These are phyloP conservation scores for Patiria miniata DNA, from an alignment of 35 echinoderm and acorn worm genomes.

Conservation along the genomic window DNA sequence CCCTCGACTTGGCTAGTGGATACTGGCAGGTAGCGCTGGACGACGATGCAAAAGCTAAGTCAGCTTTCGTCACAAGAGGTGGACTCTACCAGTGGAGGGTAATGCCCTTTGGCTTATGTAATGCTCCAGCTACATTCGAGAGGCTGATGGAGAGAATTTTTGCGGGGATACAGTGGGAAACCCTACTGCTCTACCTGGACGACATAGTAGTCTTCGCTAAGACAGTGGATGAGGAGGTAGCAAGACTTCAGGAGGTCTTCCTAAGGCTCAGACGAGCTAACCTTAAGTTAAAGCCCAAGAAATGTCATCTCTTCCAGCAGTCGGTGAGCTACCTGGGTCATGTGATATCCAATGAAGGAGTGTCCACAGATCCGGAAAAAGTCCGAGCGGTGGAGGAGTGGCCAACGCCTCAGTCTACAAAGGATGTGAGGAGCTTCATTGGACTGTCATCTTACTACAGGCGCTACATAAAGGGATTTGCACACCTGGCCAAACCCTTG, in stretches of 20 bases:
- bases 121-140: no score
- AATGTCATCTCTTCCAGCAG: constrained; percentile 27
- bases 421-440: no score
- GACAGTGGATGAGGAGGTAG: constrained; percentile 34
- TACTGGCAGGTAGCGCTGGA: no score
- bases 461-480: background rate
- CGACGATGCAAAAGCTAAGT: constrained; percentile 11
- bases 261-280: background rate
- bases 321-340: no score
- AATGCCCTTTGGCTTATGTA: no score
- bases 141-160: constrained; percentile 61
- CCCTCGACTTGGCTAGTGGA: constrained; percentile 43
- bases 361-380: no score
- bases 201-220: no score
- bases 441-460: background rate
- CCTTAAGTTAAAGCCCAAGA: constrained; percentile 49
- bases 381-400: no score
- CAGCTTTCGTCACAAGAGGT: constrained; percentile 15
- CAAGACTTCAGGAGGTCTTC: constrained; percentile 38
- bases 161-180: constrained; percentile 35
- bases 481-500: background rate
- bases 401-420: no score
- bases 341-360: background rate
- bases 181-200: constrained; percentile 19
- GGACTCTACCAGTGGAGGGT: no score